Conservation (phyloP, 2,797 vertebrate genomes). For the Bufotes viridis region DNA sequence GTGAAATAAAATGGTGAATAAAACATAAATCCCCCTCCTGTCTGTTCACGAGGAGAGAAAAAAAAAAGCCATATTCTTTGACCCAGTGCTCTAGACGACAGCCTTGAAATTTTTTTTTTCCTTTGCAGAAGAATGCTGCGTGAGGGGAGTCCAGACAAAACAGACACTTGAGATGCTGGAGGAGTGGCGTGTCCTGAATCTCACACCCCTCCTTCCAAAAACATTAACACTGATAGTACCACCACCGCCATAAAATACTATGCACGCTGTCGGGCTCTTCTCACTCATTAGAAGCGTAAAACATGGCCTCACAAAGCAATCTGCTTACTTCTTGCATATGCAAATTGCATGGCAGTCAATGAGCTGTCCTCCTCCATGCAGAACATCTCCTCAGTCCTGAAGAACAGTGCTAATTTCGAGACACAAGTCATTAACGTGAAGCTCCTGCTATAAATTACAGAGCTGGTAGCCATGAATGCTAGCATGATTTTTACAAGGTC, state of each 20-base stretch:
- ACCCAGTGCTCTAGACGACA: constrained; percentile 83
- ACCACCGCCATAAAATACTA: constrained; percentile 48
- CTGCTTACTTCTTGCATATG: constrained; percentile 11
- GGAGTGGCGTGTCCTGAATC: constrained; percentile 72
- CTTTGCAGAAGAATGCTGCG: constrained; percentile 79
- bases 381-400: not conserved
- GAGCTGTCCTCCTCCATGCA: not conserved
- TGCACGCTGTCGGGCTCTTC: constrained; percentile 55
- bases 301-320: not conserved
- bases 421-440: constrained; percentile 13
- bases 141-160: constrained; percentile 89
- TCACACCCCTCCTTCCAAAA: constrained; percentile 72
- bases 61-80: constrained; percentile 84
- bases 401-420: not conserved
- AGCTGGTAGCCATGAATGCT: constrained; percentile 64
- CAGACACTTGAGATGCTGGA: constrained; percentile 83
- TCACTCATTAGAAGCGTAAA: constrained; percentile 30
- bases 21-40: constrained; percentile 76
- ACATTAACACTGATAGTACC: constrained; percentile 68
- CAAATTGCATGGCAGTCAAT: not conserved
- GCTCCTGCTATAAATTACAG: constrained; percentile 42
- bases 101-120: constrained; percentile 70
- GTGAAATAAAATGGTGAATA: constrained; percentile 84
- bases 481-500: constrained; percentile 73
- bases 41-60: constrained; percentile 80